Percentiles rank a stretch among this genome's conserved stretches.
Evolutionary conservation across 2,113 vertebrate genomes (phyloP).

Genomic region (Tyto alba): DNA sequence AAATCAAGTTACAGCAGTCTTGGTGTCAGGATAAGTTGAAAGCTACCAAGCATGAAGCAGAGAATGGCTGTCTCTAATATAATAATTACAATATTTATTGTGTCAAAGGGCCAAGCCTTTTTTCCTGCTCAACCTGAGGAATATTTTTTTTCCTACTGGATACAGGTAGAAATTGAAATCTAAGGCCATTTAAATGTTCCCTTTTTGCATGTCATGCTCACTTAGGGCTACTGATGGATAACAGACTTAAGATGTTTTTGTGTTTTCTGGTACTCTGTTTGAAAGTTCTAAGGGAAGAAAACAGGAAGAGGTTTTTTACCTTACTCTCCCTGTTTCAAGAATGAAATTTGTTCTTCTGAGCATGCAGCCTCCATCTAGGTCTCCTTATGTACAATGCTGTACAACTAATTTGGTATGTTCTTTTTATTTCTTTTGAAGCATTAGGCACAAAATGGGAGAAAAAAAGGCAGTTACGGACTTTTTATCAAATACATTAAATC

Average conservation of each 20-base stretch:
- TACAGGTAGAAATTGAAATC: neutral
- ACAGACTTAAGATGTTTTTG: neutral
- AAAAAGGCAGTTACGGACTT: neutral
- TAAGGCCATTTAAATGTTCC: neutral
- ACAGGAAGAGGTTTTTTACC: neutral
- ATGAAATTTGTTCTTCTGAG: neutral
- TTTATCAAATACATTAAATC: neutral
- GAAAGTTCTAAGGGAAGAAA: neutral
- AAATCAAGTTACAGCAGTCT: neutral
- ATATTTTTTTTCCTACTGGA: neutral
- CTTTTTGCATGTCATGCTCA: neutral
- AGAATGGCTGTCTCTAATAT: neutral
- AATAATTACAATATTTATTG: neutral
- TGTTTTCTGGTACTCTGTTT: neutral
- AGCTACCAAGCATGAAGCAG: neutral
- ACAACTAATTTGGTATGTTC: neutral
- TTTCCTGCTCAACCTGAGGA: neutral
- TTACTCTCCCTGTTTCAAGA: neutral
- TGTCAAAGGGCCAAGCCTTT: neutral
- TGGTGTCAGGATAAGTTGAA: neutral
- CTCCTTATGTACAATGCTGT: neutral
- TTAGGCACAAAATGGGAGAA: neutral
- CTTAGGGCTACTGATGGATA: neutral
- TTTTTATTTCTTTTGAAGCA: neutral
- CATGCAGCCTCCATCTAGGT: neutral